A percentile compares a stretch with the other conserved stretches of the same genome.
Conservation (phyloP, 2,113 vertebrate species). For the Nipponia nippon region DNA sequence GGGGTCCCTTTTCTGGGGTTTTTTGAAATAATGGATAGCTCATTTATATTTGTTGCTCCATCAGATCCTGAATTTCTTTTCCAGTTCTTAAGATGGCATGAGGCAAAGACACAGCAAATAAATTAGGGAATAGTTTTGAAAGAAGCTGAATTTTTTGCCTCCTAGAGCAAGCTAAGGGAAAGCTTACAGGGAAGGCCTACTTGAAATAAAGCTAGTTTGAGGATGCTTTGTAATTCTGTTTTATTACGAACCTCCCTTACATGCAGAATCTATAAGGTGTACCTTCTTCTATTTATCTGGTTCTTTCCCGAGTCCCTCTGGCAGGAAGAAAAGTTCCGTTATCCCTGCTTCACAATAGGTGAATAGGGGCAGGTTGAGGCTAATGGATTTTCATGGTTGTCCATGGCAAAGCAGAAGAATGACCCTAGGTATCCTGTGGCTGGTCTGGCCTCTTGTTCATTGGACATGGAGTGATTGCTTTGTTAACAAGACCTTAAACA, state of each 20-base stretch:
- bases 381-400: neutral
- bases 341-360: neutral
- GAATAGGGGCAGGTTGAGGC: neutral
- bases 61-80: neutral
- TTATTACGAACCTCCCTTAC: neutral
- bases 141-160: neutral
- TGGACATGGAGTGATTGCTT: neutral
- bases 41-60: neutral
- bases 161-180: neutral
- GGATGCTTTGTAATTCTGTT: neutral
- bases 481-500: neutral
- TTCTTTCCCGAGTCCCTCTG: neutral
- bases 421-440: neutral
- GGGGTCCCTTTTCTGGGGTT: neutral
- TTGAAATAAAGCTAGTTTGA: neutral
- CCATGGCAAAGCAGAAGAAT: neutral
- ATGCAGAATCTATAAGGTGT: neutral
- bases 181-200: neutral
- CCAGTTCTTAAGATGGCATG: fast-evolving
- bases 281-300: neutral
- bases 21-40: neutral
- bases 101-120: neutral
- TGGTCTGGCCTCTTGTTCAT: neutral
- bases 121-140: neutral
- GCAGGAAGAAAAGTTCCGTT: neutral